A percentile compares a stretch with the other conserved stretches of the same genome.
Evolutionary conservation across 2,797 vertebrate species (phyloP).

Genomic region (Poeciliopsis gracilis): DNA sequence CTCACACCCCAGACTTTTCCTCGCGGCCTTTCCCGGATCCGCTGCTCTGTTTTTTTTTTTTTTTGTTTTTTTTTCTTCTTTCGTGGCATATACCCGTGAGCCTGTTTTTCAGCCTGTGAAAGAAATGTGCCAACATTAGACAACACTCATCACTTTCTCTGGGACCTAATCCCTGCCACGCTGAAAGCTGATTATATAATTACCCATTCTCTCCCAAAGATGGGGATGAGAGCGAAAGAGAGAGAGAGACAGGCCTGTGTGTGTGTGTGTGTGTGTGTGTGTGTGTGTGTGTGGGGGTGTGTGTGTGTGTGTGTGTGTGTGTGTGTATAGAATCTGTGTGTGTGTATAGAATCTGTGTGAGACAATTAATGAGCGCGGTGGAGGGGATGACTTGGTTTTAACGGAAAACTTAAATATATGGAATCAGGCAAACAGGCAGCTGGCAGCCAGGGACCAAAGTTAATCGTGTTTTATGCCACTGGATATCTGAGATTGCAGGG

Average conservation of each 20-base stretch:
- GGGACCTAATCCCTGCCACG: slow-evolving; percentile 62
- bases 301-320: slow-evolving; percentile 32
- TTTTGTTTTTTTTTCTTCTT: not conserved
- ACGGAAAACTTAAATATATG: slow-evolving; percentile 56
- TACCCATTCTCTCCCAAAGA: slow-evolving; percentile 71
- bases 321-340: not conserved
- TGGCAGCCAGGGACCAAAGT: slow-evolving; percentile 49
- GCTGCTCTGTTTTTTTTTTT: slow-evolving; percentile 2
- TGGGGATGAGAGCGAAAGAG: slow-evolving; percentile 52
- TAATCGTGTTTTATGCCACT: slow-evolving; percentile 67
- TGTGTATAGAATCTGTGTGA: not conserved
- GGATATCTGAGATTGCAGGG: slow-evolving; percentile 57
- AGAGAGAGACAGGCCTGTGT: slow-evolving; percentile 46
- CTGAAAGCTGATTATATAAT: slow-evolving; percentile 76
- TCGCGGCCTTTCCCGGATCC: slow-evolving; percentile 7
- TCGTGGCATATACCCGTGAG: slow-evolving; percentile 22
- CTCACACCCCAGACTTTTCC: not conserved
- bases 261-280: slow-evolving; percentile 32
- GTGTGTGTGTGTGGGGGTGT: slow-evolving; percentile 32
- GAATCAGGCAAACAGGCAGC: slow-evolving; percentile 51
- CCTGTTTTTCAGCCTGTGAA: slow-evolving; percentile 55
- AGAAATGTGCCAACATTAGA: slow-evolving; percentile 60
- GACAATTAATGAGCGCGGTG: slow-evolving; percentile 16
- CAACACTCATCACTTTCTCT: slow-evolving; percentile 56
- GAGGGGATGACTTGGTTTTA: slow-evolving; percentile 34